Conservation (phyloP, 2,888 invertebrate species). For the Andrena haemorrhoa region DNA sequence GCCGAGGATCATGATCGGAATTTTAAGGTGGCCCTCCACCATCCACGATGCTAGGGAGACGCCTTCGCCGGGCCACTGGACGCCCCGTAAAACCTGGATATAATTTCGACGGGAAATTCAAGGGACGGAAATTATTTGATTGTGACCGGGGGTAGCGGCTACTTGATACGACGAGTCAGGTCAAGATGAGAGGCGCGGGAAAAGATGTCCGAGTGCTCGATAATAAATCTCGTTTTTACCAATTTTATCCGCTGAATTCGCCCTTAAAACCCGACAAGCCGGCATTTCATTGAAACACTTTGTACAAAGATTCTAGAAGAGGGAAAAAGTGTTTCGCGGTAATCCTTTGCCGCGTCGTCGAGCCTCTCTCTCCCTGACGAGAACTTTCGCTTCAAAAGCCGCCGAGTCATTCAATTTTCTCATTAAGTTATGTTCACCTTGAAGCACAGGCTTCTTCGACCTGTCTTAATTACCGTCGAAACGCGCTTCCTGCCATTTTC, state of each 20-base stretch:
- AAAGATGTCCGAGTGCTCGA: neutral
- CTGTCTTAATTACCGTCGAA: slow-evolving; percentile 56
- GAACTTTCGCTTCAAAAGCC: slow-evolving; percentile 44
- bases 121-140: neutral
- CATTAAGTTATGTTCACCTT: slow-evolving; percentile 57
- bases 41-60: neutral
- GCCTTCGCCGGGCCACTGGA: neutral
- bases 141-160: too few species aligned
- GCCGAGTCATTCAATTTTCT: slow-evolving; percentile 56
- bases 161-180: too few species aligned
- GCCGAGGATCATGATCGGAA: neutral
- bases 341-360: slow-evolving; percentile 51
- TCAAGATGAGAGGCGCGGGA: too few species aligned
- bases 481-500: slow-evolving; percentile 10
- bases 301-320: neutral
- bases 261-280: neutral
- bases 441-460: slow-evolving; percentile 41
- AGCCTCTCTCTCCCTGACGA: slow-evolving; percentile 21
- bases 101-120: neutral
- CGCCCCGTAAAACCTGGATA: neutral
- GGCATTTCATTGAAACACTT: neutral
- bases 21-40: slow-evolving; percentile 2
- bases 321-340: slow-evolving; percentile 33
- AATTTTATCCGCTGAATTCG: neutral
- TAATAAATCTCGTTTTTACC: neutral